A percentile compares a stretch with the other conserved stretches of the same genome.
Evolutionary conservation across 2,888 invertebrate species (phyloP).

Genomic region (Parnassius apollo): DNA sequence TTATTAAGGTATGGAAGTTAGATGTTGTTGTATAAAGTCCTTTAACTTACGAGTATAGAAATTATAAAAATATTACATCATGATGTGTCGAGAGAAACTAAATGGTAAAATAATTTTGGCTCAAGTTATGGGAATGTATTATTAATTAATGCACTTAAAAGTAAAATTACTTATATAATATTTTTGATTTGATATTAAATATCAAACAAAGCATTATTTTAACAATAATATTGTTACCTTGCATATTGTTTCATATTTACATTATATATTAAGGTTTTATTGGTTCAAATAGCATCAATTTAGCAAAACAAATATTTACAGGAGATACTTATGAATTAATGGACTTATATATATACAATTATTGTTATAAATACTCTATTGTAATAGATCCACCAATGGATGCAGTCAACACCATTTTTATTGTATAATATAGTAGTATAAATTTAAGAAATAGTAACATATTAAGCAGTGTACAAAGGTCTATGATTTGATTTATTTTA

Average conservation of each 20-base stretch:
- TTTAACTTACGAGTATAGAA: conserved; percentile 5
- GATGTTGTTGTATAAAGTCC: conserved; percentile 8
- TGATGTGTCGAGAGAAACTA: conserved; percentile 18
- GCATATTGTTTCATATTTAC: no score
- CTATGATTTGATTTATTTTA: conserved; percentile 27
- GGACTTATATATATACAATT: conserved; percentile 14
- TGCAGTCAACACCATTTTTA: conserved; percentile 11
- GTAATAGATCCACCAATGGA: conserved; percentile 14
- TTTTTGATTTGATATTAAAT: no score
- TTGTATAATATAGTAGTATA: conserved; percentile 24
- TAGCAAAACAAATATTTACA: conserved; percentile 21
- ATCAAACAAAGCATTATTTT: no score
- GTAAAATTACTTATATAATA: no score
- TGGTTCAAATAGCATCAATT: conserved; percentile 11
- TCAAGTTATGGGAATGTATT: conserved; percentile 17
- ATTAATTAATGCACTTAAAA: no score
- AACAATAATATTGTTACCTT: no score
- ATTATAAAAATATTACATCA: conserved; percentile 1
- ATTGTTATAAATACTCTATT: conserved; percentile 6
- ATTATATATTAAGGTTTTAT: no score
- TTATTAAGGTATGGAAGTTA: conserved; percentile 3
- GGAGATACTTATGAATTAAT: conserved; percentile 8
- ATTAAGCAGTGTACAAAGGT: conserved; percentile 29
- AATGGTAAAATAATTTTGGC: conserved; percentile 6
- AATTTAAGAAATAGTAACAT: no score